Conservation (phyloP, 2,888 invertebrate species). For the Drosophila lacicola region DNA sequence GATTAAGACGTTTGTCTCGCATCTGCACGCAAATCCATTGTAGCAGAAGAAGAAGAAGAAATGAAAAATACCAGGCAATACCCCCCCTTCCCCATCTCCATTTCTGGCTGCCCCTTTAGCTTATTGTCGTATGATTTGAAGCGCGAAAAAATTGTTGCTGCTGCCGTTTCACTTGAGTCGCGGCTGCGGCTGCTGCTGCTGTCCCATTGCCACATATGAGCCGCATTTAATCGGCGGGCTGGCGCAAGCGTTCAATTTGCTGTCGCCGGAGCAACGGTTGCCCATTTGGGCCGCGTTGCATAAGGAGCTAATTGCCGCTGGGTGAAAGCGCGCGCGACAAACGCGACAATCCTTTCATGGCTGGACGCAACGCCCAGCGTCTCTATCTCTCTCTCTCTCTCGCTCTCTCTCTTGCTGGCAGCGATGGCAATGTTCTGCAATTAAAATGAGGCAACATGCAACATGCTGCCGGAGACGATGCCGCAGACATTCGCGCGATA, state of each 20-base stretch:
- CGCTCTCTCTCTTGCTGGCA: background rate
- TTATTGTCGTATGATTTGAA: conserved; percentile 65
- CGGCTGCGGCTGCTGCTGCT: conserved; percentile 33
- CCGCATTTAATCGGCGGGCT: conserved; percentile 28
- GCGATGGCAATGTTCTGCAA: conserved; percentile 68
- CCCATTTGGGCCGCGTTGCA: conserved; percentile 41
- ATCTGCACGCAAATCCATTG: conserved; percentile 36
- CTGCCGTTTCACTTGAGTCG: conserved; percentile 36
- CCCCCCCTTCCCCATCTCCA: background rate
- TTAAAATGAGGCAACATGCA: conserved; percentile 69
- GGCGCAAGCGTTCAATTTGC: conserved; percentile 40
- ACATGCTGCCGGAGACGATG: conserved; percentile 25
- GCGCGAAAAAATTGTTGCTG: conserved; percentile 60
- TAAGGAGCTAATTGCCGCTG: conserved; percentile 54
- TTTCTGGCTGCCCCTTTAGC: background rate
- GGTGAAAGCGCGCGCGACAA: conserved; percentile 47
- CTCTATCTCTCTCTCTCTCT: too few relatives aligned
- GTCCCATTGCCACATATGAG: conserved; percentile 66
- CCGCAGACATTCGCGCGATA: conserved; percentile 17
- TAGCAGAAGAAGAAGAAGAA: background rate
- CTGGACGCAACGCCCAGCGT: conserved; percentile 20
- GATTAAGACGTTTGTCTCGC: conserved; percentile 25
- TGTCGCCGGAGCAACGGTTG: conserved; percentile 5
- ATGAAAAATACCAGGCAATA: conserved; percentile 3
- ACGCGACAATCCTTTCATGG: conserved; percentile 19